Conservation (phyloP, 2,113 vertebrate genomes). For the Syrrhaptes paradoxus region DNA sequence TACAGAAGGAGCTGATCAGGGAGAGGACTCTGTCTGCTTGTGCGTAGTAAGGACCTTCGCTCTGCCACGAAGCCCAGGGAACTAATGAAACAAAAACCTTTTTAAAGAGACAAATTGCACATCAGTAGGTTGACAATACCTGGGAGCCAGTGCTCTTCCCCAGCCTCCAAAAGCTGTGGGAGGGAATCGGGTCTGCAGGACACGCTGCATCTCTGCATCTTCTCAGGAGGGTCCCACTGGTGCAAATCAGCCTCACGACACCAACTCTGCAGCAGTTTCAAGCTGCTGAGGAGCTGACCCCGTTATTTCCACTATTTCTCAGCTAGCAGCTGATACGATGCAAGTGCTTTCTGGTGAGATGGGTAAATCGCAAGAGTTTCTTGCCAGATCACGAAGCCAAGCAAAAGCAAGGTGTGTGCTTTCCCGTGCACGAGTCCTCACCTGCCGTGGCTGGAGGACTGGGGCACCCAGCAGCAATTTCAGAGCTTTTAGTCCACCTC, state of each 20-base stretch:
- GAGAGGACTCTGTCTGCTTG: background rate
- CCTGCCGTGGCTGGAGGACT: background rate
- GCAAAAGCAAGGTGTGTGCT: background rate
- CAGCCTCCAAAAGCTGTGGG: background rate
- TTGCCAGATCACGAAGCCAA: background rate
- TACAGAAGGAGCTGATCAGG: background rate
- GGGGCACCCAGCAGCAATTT: background rate
- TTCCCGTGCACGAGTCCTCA: background rate
- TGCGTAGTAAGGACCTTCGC: background rate
- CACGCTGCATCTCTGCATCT: background rate
- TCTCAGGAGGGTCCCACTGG: background rate
- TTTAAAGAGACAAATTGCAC: background rate
- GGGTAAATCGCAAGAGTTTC: background rate
- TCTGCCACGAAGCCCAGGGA: background rate
- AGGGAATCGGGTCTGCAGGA: background rate
- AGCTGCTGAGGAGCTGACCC: background rate
- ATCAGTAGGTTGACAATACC: background rate
- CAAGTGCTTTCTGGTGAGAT: background rate
- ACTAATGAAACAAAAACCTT: background rate
- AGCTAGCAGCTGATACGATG: rapidly evolving
- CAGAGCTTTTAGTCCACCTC: background rate
- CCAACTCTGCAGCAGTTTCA: background rate
- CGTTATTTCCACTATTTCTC: background rate
- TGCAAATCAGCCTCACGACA: background rate
- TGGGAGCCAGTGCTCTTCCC: background rate